A percentile compares a stretch with the other conserved stretches of the same genome.
Evolutionary conservation across 2,113 vertebrate species (phyloP).

Genomic region (Passer montanus): DNA sequence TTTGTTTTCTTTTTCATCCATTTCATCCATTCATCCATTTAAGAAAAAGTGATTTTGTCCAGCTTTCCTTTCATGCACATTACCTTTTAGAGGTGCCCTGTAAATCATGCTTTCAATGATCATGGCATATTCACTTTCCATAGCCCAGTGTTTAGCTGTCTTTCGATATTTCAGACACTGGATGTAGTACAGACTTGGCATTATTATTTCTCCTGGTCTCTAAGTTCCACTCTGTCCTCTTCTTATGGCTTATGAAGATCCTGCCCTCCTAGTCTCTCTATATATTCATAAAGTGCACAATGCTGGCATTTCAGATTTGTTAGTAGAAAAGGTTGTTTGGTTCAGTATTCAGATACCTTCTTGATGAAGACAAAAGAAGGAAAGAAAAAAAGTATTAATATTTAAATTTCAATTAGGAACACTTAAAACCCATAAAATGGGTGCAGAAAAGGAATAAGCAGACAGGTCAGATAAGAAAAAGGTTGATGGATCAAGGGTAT

Average conservation of each 20-base stretch:
- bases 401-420: not conserved
- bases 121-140: not conserved
- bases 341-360: not conserved
- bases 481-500: not conserved
- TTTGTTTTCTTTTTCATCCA: not conserved
- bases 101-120: not conserved
- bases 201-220: not conserved
- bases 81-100: not conserved
- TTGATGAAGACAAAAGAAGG: not conserved
- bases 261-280: not conserved
- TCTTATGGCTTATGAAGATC: not conserved
- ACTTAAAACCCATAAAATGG: not conserved
- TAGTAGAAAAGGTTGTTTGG: not conserved
- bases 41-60: not conserved
- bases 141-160: not conserved
- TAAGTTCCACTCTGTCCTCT: not conserved
- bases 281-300: not conserved
- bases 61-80: not conserved
- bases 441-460: not conserved
- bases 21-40: not conserved
- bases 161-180: not conserved
- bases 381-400: not conserved
- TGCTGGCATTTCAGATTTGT: not conserved
- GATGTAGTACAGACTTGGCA: not conserved
- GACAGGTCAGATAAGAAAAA: not conserved